Base-by-base conservation (phyloP, 2,797 vertebrate genomes). In the Pitangus sulphuratus region DNA sequence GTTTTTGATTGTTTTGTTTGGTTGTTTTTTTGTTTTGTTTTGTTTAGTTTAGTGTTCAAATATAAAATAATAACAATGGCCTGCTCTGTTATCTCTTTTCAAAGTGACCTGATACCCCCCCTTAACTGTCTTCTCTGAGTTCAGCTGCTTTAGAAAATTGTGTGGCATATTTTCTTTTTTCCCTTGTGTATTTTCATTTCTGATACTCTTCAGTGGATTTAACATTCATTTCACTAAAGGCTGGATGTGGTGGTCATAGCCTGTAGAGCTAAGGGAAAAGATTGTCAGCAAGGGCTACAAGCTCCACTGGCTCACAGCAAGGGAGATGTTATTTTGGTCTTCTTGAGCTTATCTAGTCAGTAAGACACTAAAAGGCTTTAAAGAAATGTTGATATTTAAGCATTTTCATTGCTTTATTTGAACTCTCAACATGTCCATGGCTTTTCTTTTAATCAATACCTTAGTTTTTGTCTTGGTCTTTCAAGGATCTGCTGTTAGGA, bases 231-330 rank as follows among this genome's bases (percentile, higher is more conserved):
- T 96, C 58, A 51, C 33, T 40, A 86, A 76, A 60, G 81, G 47
- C 56, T 95, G 94, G 83, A 95, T 93, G 88, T 58, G 39, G 47
- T 95, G 79, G 60, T 81, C 30, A 9, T 95, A 93, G 57, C 82
- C 71, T 92, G 77, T 74, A 97, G 94, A 95, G 75, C 86, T 95
- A 89, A 96, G 81, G 70, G 82, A 95, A 97, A 95, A 94, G 48
- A 76, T 37, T 96, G 64, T 87, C 80, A 88, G 69, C 93, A 70
- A 68, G 68, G 85, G 58, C 87, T 96, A 57, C 74, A 96, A 93
- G 66, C 65, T 97, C 87, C 80, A 87, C 71, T 96, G 95, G 93
- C 78, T 97, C 58, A 89, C 81, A 95, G 91, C 69, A 84, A 96
- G 96, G 69, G 77, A 94, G 87, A 93, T 0, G 0, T 69, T 82